Base-by-base conservation (phyloP, 2,797 vertebrate genomes). In the Hippopotamyrus pictus region DNA sequence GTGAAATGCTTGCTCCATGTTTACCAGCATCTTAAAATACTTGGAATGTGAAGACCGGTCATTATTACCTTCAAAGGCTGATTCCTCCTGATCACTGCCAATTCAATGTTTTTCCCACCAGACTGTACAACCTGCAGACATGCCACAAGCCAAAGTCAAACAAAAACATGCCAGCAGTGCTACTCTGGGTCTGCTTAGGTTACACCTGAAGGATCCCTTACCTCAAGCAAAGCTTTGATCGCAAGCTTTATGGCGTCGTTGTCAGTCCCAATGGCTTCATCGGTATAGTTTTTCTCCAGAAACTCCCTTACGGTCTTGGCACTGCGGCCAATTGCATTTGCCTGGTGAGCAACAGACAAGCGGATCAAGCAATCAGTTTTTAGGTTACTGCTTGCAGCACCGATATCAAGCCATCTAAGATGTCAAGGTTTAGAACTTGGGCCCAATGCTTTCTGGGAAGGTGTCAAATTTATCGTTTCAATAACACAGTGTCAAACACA, bases 281-380 rank as follows among this genome's bases (percentile, higher is more conserved):
- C 95, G n/a, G 95, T 95, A 91, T 96, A 97, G 94, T 97, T 96
- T 93, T 97, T 97, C 94, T 97, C 96, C 93, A 97, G 93, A 95
- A 98, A 96, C 93, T 96, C 96, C 90, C 96, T 94, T 50, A 96
- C 96, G 0, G 95, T 97, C 95, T 97, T 97, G 89, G 96, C 96
- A 90, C 95, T 97, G 12, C 95, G 96, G 76, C 96, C 95, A 73
- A 97, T 97, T 85, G 95, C 97, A 84, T 97, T 97, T 92, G 89
- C 89, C 89, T 89, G 62, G 46, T 41, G 48, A 53, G 19, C 14
- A 65, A 5, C 37, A 76, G 19, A 62, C 37, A 84, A 62, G 50
- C 2, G 17, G 8, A 11, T 22, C 54, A 44, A 59, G 5, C 12
- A 59, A 50, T 44, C 29, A 82, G 19, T 82, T 82, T 82, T 44